These are phyloP conservation scores for Tolypeutes matacus DNA, from an alignment of 2,797 vertebrate genomes.

Conservation along the genomic window DNA sequence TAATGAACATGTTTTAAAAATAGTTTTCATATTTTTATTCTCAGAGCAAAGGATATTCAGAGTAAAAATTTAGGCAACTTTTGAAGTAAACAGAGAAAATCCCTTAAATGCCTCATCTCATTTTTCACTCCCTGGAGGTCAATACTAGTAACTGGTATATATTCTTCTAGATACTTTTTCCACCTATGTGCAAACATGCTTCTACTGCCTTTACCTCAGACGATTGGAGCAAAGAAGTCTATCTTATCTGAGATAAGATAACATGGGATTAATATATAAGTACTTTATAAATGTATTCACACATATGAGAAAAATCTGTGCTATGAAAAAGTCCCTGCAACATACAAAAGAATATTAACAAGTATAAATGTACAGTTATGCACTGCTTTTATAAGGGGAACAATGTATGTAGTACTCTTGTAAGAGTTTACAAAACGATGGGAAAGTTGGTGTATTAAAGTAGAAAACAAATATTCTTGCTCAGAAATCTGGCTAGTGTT, in stretches of 20 bases:
- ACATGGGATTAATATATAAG: background rate
- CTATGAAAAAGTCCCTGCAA: background rate
- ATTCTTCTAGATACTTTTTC: background rate
- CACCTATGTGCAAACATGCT: background rate
- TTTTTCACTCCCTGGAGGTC: background rate
- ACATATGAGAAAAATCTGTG: background rate
- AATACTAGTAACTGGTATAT: background rate
- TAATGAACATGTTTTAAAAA: background rate
- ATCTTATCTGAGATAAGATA: background rate
- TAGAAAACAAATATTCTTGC: background rate
- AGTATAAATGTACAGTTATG: background rate
- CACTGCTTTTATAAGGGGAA: background rate
- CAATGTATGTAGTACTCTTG: background rate
- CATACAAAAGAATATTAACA: background rate
- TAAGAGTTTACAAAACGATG: background rate
- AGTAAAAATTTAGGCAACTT: background rate
- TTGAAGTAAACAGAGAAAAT: background rate
- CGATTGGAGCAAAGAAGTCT: background rate
- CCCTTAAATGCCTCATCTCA: background rate
- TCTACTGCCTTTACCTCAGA: background rate
- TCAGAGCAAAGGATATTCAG: background rate
- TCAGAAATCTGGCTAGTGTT: background rate
- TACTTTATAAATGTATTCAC: background rate
- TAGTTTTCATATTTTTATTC: background rate
- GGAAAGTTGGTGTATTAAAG: background rate